Evolutionary conservation across 1,140 invertebrate species (phyloP), one percentile per base, ranked within the genome.

Genomic region (Latrodectus geometricus): DNA sequence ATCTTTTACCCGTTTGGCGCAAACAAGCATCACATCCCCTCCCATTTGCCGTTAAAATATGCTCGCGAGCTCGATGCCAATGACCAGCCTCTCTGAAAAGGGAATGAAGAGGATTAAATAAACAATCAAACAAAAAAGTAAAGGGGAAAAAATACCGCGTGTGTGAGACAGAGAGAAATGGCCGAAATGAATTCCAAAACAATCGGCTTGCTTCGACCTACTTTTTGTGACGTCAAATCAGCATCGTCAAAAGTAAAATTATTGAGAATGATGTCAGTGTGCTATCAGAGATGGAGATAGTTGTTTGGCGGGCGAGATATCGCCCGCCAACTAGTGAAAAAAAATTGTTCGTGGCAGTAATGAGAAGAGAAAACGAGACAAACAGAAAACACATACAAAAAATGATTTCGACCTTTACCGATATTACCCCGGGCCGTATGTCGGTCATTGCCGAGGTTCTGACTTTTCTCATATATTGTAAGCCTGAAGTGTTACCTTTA

Each of bases 251-350:
- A 82, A 82, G 79, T 82, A 82, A 82, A 82, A 82, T 82, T 61
- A 65, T 66, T 9, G 52, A 48, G 79, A 82, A 82, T 73, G 69
- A 82, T 82, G 79, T 82, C 79, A 82, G 79, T 82, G 69, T 82
- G 79, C 69, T 82, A 82, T 82, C 23, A 82, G 52, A 82, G 69
- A 80, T 80, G 11, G 14, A 17, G 66, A 66, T 48, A 54, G 79
- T 70, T 73, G 69, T 17, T 48, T 82, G 69, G 69, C 69, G 69
- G 69, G 79, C 79, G 69, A 56, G 52, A 81, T 81, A 68, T 68
- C 68, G n/a, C 77, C 50, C 77, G 78, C 65, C 78, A 80, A 76
- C 52, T n/a, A 80, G 66, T 35, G 49, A 70, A 70, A 80, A n/a
- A n/a, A 80, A 79, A 52, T 7, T 2, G 52, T 61, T 12, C 48